These are phyloP conservation scores for Gastracanthus pulcherrimus DNA, from an alignment of 2,888 invertebrate species.

Conservation along the genomic window DNA sequence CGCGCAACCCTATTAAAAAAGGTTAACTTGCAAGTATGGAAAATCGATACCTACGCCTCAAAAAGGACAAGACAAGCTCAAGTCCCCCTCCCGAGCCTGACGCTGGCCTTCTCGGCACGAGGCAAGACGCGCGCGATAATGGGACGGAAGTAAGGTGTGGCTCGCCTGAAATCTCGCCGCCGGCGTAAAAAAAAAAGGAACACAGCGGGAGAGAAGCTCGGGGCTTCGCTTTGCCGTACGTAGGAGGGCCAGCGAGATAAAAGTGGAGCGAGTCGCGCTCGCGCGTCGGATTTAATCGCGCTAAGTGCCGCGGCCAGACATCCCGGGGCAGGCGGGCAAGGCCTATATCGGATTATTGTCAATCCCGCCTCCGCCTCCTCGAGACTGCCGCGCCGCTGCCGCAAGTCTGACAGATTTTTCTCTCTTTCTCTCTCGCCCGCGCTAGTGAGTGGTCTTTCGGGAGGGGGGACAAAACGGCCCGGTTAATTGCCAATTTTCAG, in stretches of 20 bases:
- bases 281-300: slow-evolving; percentile 70
- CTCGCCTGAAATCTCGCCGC: slow-evolving; percentile 59
- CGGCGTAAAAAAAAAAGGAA: slow-evolving; percentile 54
- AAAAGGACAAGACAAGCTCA: not conserved
- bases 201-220: not conserved
- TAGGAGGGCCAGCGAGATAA: slow-evolving; percentile 35
- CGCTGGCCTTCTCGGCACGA: no score
- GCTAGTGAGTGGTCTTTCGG: slow-evolving; percentile 39
- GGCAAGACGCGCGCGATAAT: slow-evolving; percentile 53
- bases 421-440: no score
- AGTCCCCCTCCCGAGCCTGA: no score
- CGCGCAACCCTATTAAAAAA: slow-evolving; percentile 38
- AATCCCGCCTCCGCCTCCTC: slow-evolving; percentile 42
- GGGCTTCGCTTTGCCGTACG: no score
- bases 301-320: slow-evolving; percentile 65
- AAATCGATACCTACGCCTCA: slow-evolving; percentile 58
- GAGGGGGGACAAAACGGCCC: slow-evolving; percentile 47
- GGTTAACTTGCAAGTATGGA: slow-evolving; percentile 52
- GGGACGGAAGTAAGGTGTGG: slow-evolving; percentile 62
- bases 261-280: slow-evolving; percentile 48
- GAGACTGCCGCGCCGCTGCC: not conserved
- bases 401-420: slow-evolving; percentile 61
- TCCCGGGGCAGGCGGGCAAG: no score
- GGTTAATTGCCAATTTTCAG: slow-evolving; percentile 56
- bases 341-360: slow-evolving; percentile 69